phyloP scores from a whole-genome alignment of 2,888 invertebrate genomes.

The Heliconius erato region DNA sequence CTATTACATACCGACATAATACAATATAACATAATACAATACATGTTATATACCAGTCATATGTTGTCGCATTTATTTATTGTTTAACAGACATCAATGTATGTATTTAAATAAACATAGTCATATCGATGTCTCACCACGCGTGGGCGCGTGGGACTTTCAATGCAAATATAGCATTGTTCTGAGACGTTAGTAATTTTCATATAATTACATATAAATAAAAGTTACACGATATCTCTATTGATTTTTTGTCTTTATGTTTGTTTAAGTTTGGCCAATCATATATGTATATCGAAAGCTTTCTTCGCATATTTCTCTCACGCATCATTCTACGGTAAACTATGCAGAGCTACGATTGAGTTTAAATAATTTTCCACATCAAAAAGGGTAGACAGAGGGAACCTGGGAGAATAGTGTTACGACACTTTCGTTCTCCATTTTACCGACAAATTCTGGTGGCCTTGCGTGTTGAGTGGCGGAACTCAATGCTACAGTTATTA shows the following conservation, averaged over 20 bases:
- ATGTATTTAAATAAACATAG: slow-evolving; percentile 9
- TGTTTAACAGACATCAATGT: background rate
- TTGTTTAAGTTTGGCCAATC: background rate
- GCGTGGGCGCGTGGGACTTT: slow-evolving; percentile 40
- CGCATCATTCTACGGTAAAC: background rate
- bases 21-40: background rate
- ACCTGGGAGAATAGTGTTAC: too few species aligned
- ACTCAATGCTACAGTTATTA: too few species aligned
- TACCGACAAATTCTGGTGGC: too few species aligned
- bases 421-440: too few species aligned
- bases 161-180: slow-evolving; percentile 46
- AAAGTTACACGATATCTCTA: slow-evolving; percentile 19
- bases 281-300: background rate
- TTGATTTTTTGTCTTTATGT: slow-evolving; percentile 22
- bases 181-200: slow-evolving; percentile 37
- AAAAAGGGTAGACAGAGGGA: too few species aligned
- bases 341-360: background rate
- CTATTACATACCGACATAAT: background rate
- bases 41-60: background rate
- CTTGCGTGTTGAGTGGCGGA: too few species aligned
- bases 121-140: slow-evolving; percentile 13
- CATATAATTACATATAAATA: slow-evolving; percentile 42
- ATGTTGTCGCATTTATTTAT: background rate
- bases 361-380: background rate
- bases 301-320: background rate